phyloP scores from a whole-genome alignment of 64 coral and sea anemone species.

The Platygyra sinensis region DNA sequence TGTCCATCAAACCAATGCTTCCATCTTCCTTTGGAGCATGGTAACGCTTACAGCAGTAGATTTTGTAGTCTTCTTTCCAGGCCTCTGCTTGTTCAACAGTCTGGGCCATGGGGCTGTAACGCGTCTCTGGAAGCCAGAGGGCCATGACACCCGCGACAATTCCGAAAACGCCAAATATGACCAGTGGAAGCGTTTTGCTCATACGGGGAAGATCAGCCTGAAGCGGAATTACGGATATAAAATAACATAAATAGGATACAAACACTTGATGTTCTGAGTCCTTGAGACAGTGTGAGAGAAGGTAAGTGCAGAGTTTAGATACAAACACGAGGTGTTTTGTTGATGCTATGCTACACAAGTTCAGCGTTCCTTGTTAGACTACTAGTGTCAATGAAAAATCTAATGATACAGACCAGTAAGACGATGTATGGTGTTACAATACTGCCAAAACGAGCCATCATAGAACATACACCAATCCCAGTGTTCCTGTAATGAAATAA shows the following conservation, averaged over 20 bases:
- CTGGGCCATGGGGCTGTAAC: slow-evolving; percentile 78
- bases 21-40: not conserved
- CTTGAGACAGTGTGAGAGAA: no score
- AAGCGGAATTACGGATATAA: not conserved
- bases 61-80: slow-evolving; percentile 79
- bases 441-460: slow-evolving; percentile 79
- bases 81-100: slow-evolving; percentile 79
- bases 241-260: not conserved
- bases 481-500: slow-evolving; percentile 47
- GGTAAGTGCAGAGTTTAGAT: no score
- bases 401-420: slow-evolving; percentile 63
- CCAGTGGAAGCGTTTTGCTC: slow-evolving; percentile 68
- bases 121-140: slow-evolving; percentile 80
- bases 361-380: no score
- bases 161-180: slow-evolving; percentile 79
- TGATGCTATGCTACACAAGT: no score
- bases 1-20: not conserved
- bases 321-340: no score
- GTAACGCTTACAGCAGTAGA: slow-evolving; percentile 43
- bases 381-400: no score
- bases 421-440: slow-evolving; percentile 81
- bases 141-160: slow-evolving; percentile 67
- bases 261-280: no score
- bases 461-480: slow-evolving; percentile 77
- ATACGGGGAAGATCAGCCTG: slow-evolving; percentile 82